Conservation (phyloP, 2,888 invertebrate genomes). For the Strigamia transsilvanica region DNA sequence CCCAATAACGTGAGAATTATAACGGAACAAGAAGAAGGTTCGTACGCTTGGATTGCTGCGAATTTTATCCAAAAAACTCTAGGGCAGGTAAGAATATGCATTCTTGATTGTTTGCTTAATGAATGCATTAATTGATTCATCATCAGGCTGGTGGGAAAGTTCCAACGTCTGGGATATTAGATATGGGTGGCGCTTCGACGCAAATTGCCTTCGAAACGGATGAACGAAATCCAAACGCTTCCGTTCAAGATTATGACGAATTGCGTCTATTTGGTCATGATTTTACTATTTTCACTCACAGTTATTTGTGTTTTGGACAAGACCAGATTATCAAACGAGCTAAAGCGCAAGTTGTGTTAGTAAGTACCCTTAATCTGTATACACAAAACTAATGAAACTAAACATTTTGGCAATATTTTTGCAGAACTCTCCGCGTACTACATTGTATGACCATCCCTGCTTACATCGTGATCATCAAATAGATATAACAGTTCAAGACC, state of each 20-base stretch:
- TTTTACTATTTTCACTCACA: conserved; percentile 64
- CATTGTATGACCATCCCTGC: neutral
- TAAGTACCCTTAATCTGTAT: conserved; percentile 55
- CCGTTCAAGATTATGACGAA: conserved; percentile 55
- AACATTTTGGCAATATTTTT: too few species aligned
- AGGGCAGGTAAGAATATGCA: conserved; percentile 18
- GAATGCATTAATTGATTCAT: neutral
- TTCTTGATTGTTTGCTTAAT: neutral
- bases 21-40: conserved; percentile 65
- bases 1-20: conserved; percentile 63
- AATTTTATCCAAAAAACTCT: conserved; percentile 63
- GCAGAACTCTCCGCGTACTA: too few species aligned
- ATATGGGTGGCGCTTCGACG: conserved; percentile 68
- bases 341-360: conserved; percentile 62
- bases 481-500: neutral
- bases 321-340: conserved; percentile 64
- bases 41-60: conserved; percentile 66
- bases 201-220: conserved; percentile 65
- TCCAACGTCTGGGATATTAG: conserved; percentile 65
- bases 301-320: conserved; percentile 67
- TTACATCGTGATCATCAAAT: neutral
- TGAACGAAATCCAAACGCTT: conserved; percentile 54
- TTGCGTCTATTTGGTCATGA: conserved; percentile 64
- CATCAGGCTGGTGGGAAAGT: too few species aligned
- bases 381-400: too few species aligned